Base-by-base conservation (phyloP, 2,797 vertebrate genomes). In the Acrossocheilus fasciatus region DNA sequence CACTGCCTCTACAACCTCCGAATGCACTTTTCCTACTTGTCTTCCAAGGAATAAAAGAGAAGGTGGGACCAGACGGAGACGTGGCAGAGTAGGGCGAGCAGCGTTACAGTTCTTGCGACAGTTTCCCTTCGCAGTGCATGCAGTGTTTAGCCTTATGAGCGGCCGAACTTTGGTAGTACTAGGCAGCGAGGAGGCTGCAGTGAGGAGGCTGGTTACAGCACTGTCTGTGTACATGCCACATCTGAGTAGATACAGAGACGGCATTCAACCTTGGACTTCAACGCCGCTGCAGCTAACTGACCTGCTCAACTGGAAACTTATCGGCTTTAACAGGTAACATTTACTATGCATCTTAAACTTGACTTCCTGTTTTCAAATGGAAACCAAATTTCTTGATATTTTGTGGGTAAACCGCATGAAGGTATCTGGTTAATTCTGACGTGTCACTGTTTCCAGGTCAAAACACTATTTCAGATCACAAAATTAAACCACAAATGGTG, bases 61-160 rank as follows among this genome's bases (percentile, higher is more conserved):
- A 94, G 82, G 80, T 26, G 26, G 52, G 50, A 81, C 75, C 20
- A 66, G 87, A 14, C 83, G 81, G 95, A 96, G 84, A 94, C 94
- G 89, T 94, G 95, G 94, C 45, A 73, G 36, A 74, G 9, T 70
- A 17, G 90, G 90, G 57, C 96, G 96, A 90, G 95, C 94, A 0
- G 97, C 98, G 0, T 93, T 98, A 91, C 92, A 96, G 77, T 99
- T 99, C 92, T 95, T 98, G 89, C 95, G 96, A 69, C 97, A 97
- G 83, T 97, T 98, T 91, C 97, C 98, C 0, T 99, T 98, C 0
- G 97, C 97, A 86, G 97, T 97, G 90, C 97, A 98, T 0, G 98
- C 97, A 41, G 94, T 99, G 88, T 98, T 96, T 87, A 99, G 98
- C 57, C 94, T 99, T 81, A 93, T 99, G 91, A 97, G 96, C 0